A percentile compares a stretch with the other conserved stretches of the same genome.
Conservation (phyloP, 53 echinoderm and acorn worm species). For the Apostichopus leukothele region DNA sequence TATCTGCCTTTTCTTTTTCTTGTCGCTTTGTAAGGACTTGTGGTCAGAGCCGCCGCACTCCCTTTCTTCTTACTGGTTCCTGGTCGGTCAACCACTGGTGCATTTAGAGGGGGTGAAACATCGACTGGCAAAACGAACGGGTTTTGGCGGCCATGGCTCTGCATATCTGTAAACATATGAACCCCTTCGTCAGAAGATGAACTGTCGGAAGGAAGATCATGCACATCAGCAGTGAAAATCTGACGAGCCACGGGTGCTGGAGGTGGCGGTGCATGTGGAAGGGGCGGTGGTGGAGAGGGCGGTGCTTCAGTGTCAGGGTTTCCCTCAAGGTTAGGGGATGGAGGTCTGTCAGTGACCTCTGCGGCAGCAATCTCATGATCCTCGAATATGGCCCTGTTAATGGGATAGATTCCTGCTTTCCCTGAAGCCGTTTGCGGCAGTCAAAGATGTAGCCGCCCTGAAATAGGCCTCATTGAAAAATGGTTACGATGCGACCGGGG, state of each 20-base stretch:
- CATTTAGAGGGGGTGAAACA: slow-evolving; percentile 8
- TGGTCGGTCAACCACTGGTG: background rate
- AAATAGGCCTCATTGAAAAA: slow-evolving; percentile 8
- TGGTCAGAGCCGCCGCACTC: background rate
- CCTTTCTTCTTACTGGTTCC: slow-evolving; percentile 3
- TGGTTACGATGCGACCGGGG: slow-evolving; percentile 4
- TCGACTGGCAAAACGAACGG: slow-evolving; percentile 6
- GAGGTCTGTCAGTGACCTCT: slow-evolving; percentile 26
- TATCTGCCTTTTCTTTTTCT: slow-evolving; percentile 8
- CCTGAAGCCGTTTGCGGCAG: slow-evolving; percentile 4
- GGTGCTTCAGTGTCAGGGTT: background rate
- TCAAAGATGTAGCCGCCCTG: slow-evolving; percentile 26
- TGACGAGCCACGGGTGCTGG: background rate
- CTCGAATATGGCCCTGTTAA: slow-evolving; percentile 34
- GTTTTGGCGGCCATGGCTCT: background rate
- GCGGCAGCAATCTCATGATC: slow-evolving; percentile 22
- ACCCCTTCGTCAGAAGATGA: background rate
- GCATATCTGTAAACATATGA: slow-evolving; percentile 13
- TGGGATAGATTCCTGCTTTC: slow-evolving; percentile 34
- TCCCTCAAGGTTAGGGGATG: slow-evolving; percentile 4
- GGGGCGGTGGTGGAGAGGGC: background rate
- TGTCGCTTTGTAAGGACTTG: too few relatives aligned
- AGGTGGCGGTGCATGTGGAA: background rate
- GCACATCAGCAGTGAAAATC: slow-evolving; percentile 26
- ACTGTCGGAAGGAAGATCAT: slow-evolving; percentile 13